Evolutionary conservation across 2,113 vertebrate genomes (phyloP).

Genomic region (Grammomys surdaster): DNA sequence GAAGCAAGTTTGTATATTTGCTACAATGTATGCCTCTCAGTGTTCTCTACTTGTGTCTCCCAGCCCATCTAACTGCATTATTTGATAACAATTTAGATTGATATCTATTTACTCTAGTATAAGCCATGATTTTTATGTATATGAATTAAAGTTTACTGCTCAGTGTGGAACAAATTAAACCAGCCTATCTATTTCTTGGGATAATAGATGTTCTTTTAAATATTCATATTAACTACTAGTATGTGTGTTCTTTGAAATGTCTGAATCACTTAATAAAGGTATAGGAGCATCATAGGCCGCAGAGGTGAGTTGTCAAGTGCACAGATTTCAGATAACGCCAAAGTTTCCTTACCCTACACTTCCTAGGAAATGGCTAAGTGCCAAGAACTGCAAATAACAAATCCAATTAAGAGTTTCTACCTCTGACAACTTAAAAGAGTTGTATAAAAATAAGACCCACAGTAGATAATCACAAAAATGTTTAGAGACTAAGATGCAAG

Average conservation of each 20-base stretch:
- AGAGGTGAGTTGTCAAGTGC: not conserved
- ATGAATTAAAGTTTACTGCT: not conserved
- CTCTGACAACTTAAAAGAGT: conserved; percentile 6
- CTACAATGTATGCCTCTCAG: no score
- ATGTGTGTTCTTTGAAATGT: conserved; percentile 11
- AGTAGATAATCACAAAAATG: conserved; percentile 34
- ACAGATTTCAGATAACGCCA: not conserved
- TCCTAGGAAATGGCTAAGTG: not conserved
- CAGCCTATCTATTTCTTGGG: not conserved
- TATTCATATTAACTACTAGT: conserved; percentile 36
- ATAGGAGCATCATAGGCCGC: not conserved
- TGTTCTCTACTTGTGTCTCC: not conserved
- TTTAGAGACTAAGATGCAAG: not conserved
- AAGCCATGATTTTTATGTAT: not conserved
- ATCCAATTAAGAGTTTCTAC: conserved; percentile 10
- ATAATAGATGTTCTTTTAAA: not conserved
- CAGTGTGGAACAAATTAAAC: conserved; percentile 30
- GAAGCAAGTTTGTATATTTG: rapidly evolving
- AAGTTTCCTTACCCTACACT: conserved; percentile 10
- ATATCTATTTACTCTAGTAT: not conserved
- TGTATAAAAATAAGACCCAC: conserved; percentile 3
- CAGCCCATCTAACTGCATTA: not conserved
- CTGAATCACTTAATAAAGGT: not conserved
- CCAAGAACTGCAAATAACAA: conserved; percentile 42
- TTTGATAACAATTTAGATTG: not conserved